Evolutionary conservation across 2,113 vertebrate species (phyloP).

Genomic region (Salminus brasiliensis): DNA sequence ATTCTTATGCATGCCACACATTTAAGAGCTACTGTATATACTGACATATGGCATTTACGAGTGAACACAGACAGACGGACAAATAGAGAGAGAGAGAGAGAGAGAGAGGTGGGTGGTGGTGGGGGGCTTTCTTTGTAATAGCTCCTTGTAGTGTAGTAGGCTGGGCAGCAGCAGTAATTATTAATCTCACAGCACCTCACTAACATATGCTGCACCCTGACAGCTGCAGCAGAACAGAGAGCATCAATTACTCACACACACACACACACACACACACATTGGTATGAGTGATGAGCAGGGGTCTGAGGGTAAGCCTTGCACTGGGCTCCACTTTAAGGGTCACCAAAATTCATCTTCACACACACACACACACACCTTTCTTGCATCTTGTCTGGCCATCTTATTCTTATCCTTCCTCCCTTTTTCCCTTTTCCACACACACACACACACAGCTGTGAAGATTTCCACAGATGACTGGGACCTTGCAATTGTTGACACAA

Average conservation of each 20-base stretch:
- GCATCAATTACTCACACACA: slow-evolving; percentile 34
- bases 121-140: background rate
- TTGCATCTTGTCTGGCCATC: background rate
- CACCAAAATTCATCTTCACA: slow-evolving; percentile 47
- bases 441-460: background rate
- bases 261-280: background rate
- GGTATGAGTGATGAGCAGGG: slow-evolving; percentile 40
- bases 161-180: slow-evolving; percentile 32
- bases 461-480: background rate
- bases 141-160: background rate
- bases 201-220: slow-evolving; percentile 44
- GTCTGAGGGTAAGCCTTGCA: slow-evolving; percentile 34
- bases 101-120: background rate
- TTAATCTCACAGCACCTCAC: slow-evolving; percentile 42
- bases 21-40: too few relatives aligned
- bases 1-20: too few relatives aligned
- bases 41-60: too few relatives aligned
- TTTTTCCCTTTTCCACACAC: background rate
- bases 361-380: background rate
- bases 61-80: background rate
- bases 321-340: slow-evolving; percentile 43
- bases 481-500: background rate
- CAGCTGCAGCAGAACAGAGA: slow-evolving; percentile 38
- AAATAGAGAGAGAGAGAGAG: background rate
- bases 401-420: background rate